A percentile compares a stretch with the other conserved stretches of the same genome.
These are phyloP conservation scores for Lynx canadensis DNA, from an alignment of 2,113 vertebrate species.

Conservation along the genomic window DNA sequence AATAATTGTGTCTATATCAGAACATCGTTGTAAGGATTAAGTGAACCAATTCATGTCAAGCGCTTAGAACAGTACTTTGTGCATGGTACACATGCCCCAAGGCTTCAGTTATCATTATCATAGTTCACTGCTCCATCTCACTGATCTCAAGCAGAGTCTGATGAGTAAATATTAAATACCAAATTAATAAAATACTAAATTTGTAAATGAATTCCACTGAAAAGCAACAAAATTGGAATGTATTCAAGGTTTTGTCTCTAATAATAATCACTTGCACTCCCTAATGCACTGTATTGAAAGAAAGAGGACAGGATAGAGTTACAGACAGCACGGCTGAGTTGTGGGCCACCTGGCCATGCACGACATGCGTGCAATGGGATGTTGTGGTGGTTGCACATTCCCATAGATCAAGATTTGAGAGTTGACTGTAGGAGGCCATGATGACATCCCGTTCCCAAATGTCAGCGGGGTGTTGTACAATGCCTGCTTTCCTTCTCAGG, in stretches of 20 bases:
- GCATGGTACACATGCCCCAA: fast-evolving
- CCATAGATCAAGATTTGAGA: neutral
- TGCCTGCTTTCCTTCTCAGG: fast-evolving
- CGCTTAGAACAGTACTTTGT: neutral
- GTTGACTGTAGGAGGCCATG: neutral
- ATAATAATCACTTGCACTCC: neutral
- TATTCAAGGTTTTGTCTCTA: neutral
- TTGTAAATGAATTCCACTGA: neutral
- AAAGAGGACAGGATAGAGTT: neutral
- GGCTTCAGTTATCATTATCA: neutral
- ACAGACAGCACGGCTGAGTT: fast-evolving
- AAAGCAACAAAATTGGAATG: neutral
- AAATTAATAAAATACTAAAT: neutral
- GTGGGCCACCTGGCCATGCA: fast-evolving
- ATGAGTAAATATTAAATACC: neutral
- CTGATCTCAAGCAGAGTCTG: neutral
- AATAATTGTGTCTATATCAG: neutral
- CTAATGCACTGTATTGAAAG: neutral
- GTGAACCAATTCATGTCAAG: neutral
- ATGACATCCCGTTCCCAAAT: neutral
- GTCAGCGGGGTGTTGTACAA: fast-evolving
- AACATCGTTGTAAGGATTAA: neutral
- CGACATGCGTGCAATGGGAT: neutral
- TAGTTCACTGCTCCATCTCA: neutral
- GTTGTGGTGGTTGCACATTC: neutral